Conservation (phyloP, 2,797 vertebrate genomes). For the Pagetopsis macropterus region DNA sequence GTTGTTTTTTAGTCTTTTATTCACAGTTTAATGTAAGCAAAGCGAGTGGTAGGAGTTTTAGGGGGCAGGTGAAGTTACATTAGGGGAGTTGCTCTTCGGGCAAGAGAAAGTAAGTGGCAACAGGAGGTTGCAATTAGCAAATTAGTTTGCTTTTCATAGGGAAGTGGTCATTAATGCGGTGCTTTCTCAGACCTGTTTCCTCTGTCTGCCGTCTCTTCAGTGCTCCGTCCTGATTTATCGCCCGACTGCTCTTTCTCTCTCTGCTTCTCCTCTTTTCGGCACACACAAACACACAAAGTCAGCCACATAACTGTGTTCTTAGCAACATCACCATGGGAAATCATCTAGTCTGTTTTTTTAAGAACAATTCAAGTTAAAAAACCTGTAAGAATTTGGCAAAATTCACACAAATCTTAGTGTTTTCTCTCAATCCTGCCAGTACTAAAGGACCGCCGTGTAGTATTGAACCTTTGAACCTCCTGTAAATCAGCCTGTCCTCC, state of each 20-base stretch:
- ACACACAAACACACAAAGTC: slow-evolving; percentile 32
- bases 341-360: not conserved
- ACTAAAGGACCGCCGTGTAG: not conserved
- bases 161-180: slow-evolving; percentile 89
- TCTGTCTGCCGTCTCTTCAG: slow-evolving; percentile 48
- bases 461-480: not conserved
- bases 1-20: not conserved
- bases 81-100: slow-evolving; percentile 81
- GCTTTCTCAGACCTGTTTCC: slow-evolving; percentile 85
- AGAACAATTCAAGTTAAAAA: not conserved
- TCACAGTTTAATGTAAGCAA: not conserved
- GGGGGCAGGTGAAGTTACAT: slow-evolving; percentile 81
- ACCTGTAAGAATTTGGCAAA: not conserved
- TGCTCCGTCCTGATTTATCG: slow-evolving; percentile 53
- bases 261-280: slow-evolving; percentile 1
- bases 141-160: slow-evolving; percentile 90
- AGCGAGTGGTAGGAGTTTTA: slow-evolving; percentile 1
- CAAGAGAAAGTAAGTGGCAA: slow-evolving; percentile 82
- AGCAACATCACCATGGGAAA: slow-evolving; percentile 26
- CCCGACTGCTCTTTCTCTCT: slow-evolving; percentile 4
- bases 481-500: not conserved
- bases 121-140: slow-evolving; percentile 93
- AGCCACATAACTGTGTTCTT: slow-evolving; percentile 19
- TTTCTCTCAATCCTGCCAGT: not conserved
- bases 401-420: not conserved